These are phyloP conservation scores for Megalopta genalis DNA, from an alignment of 1,140 invertebrate species.

Conservation along the genomic window DNA sequence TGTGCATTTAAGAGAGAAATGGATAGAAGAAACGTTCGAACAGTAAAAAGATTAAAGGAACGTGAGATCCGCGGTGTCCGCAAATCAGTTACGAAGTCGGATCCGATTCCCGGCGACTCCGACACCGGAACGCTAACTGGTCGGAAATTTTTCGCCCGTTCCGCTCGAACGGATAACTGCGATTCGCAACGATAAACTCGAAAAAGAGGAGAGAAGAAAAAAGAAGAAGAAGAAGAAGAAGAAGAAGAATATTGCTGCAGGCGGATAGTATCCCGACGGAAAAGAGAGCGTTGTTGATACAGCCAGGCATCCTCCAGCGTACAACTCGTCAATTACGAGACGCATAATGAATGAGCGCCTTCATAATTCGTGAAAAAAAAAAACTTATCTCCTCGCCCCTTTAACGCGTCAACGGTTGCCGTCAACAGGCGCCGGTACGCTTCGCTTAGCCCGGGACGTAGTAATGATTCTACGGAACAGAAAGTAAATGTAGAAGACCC, in stretches of 20 bases:
- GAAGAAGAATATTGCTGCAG: conserved; percentile 10
- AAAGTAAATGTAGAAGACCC: conserved; percentile 56
- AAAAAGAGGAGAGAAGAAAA: neutral
- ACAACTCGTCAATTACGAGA: conserved; percentile 58
- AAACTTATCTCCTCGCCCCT: conserved; percentile 57
- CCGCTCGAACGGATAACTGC: neutral
- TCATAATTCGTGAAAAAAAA: conserved; percentile 46
- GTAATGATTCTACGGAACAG: conserved; percentile 57
- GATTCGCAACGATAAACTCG: neutral
- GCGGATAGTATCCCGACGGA: conserved; percentile 14
- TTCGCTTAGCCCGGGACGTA: conserved; percentile 59
- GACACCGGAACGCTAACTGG: too few relatives aligned
- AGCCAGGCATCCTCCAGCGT: conserved; percentile 14
- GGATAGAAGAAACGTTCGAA: too few relatives aligned
- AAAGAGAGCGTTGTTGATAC: conserved; percentile 46
- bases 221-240: neutral
- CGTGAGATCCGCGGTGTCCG: too few relatives aligned
- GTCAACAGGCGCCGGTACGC: conserved; percentile 51
- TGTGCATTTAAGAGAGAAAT: too few relatives aligned
- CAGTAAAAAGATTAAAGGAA: too few relatives aligned
- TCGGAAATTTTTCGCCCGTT: too few relatives aligned
- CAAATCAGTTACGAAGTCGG: too few relatives aligned
- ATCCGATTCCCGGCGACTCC: too few relatives aligned
- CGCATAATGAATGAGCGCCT: conserved; percentile 61
- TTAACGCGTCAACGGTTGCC: conserved; percentile 52